These are phyloP conservation scores for Meandrusa payeni DNA, from an alignment of 2,888 invertebrate genomes.

Conservation along the genomic window DNA sequence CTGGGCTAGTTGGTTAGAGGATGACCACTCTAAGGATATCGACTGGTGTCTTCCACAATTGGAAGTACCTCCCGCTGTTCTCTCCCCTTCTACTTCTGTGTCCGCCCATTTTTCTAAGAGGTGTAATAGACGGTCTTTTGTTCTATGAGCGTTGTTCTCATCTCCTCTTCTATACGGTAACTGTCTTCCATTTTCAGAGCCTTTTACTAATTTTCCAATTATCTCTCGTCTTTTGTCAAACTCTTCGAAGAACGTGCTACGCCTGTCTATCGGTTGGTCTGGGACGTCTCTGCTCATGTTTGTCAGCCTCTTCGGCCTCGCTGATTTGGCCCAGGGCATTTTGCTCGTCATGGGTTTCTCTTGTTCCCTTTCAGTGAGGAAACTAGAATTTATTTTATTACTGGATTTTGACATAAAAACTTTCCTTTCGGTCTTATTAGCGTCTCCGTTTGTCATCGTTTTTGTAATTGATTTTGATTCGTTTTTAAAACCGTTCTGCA, in stretches of 20 bases:
- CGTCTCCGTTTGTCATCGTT: constrained; percentile 58
- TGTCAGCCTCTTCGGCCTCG: constrained; percentile 84
- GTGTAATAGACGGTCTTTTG: constrained; percentile 88
- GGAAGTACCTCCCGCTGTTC: constrained; percentile 76
- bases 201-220: constrained; percentile 69
- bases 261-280: constrained; percentile 80
- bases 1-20: constrained; percentile 86
- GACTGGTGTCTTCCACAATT: constrained; percentile 83
- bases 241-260: constrained; percentile 76
- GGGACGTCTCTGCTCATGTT: constrained; percentile 87
- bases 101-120: constrained; percentile 89
- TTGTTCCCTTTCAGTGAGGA: constrained; percentile 60
- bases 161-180: constrained; percentile 73
- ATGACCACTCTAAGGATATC: constrained; percentile 88
- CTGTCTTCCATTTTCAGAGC: constrained; percentile 63
- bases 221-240: constrained; percentile 69
- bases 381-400: constrained; percentile 60
- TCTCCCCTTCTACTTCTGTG: constrained; percentile 67
- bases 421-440: constrained; percentile 51
- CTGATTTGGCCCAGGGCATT: constrained; percentile 78
- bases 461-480: constrained; percentile 54
- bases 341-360: constrained; percentile 73
- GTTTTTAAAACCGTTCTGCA: constrained; percentile 60
- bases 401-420: constrained; percentile 66
- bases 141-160: constrained; percentile 83